Evolutionary conservation across 2,888 invertebrate species (phyloP).

Genomic region (Macroteleia sp.): DNA sequence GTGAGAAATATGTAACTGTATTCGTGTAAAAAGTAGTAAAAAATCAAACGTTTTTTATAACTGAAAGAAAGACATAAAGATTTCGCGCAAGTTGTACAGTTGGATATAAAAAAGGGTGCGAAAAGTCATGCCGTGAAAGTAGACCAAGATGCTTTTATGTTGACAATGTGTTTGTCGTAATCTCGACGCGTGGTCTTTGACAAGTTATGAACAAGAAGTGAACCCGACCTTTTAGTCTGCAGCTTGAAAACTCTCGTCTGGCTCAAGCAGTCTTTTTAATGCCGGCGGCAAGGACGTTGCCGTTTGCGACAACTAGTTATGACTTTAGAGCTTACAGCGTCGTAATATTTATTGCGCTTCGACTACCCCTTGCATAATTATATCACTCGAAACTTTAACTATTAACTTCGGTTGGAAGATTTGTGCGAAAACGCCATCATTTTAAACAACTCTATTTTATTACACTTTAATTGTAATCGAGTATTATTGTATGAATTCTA

Average conservation of each 20-base stretch:
- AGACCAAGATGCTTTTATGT: conserved; percentile 36
- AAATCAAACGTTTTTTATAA: not conserved
- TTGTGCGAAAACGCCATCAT: conserved; percentile 32
- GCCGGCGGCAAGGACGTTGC: not conserved
- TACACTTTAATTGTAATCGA: conserved; percentile 44
- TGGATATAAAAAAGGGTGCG: conserved; percentile 1
- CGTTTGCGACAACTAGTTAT: conserved; percentile 32
- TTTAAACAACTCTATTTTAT: conserved; percentile 34
- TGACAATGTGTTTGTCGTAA: conserved; percentile 34
- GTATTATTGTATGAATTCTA: conserved; percentile 28
- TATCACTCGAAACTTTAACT: conserved; percentile 66
- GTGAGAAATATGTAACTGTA: no score
- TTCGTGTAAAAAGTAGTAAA: not conserved
- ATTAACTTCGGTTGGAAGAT: conserved; percentile 42
- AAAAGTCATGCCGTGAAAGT: conserved; percentile 15
- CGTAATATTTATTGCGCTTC: conserved; percentile 72
- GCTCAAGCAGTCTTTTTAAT: conserved; percentile 19
- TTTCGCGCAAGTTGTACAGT: not conserved
- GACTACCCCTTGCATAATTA: conserved; percentile 65
- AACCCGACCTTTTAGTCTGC: conserved; percentile 44
- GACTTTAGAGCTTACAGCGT: conserved; percentile 66
- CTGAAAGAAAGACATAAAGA: not conserved
- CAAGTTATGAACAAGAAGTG: conserved; percentile 40
- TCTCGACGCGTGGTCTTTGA: conserved; percentile 45
- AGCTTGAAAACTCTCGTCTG: conserved; percentile 41